These are phyloP conservation scores for Aphelenchoides besseyi DNA, from an alignment of 1,140 invertebrate genomes.

Conservation along the genomic window DNA sequence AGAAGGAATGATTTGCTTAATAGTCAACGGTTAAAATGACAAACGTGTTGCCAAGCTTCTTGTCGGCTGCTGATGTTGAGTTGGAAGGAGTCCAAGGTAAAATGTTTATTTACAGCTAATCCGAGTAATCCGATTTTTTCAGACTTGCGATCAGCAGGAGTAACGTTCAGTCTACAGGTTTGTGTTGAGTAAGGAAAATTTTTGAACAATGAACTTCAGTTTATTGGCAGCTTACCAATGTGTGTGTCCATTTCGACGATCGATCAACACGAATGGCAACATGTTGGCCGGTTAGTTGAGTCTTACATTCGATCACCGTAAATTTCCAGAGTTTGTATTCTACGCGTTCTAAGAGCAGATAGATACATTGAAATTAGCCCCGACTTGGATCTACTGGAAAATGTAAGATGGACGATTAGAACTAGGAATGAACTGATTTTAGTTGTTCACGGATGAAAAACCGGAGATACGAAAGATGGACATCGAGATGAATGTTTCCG, in stretches of 20 bases:
- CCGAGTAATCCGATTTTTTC: too few relatives aligned
- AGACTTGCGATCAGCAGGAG: too few relatives aligned
- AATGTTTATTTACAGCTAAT: too few relatives aligned
- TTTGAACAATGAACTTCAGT: too few relatives aligned
- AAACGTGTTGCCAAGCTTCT: too few relatives aligned
- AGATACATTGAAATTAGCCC: not conserved
- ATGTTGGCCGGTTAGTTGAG: not conserved
- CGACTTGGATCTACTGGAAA: not conserved
- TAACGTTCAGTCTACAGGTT: too few relatives aligned
- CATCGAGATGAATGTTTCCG: not conserved
- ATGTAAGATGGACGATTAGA: not conserved
- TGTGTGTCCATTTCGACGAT: not conserved
- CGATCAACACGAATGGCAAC: not conserved
- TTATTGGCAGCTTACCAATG: not conserved
- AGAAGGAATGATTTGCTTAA: too few relatives aligned
- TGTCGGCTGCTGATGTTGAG: too few relatives aligned
- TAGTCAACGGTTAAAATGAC: too few relatives aligned
- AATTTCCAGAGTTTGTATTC: not conserved
- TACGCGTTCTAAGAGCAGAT: not conserved
- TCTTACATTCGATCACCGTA: not conserved
- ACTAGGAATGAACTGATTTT: not conserved
- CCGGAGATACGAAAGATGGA: not conserved
- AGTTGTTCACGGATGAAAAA: not conserved
- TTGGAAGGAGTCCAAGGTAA: too few relatives aligned
- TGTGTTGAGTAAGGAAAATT: too few relatives aligned